Conservation (phyloP, 2,888 invertebrate species). For the Toxonevra muliebris region DNA sequence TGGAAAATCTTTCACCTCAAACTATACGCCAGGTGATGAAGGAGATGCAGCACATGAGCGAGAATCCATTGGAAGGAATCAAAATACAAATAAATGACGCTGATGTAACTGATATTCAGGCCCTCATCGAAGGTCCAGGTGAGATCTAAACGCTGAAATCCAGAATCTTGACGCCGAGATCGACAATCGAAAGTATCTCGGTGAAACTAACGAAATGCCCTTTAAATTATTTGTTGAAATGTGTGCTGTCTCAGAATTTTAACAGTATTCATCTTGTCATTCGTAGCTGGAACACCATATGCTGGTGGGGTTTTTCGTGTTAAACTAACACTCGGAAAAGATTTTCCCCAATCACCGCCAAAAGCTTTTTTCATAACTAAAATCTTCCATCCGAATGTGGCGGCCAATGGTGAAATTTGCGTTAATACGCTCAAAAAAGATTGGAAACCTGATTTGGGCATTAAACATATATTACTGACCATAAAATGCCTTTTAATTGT, state of each 20-base stretch:
- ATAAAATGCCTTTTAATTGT: slow-evolving; percentile 95
- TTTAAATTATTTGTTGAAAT: neutral
- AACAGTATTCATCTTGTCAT: neutral
- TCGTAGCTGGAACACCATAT: slow-evolving; percentile 88
- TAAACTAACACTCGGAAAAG: slow-evolving; percentile 88
- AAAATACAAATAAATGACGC: slow-evolving; percentile 89
- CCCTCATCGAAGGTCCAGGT: slow-evolving; percentile 90
- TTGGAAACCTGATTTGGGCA: slow-evolving; percentile 95
- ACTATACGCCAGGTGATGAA: slow-evolving; percentile 86
- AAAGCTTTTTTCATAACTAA: slow-evolving; percentile 93
- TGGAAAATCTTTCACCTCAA: slow-evolving; percentile 95
- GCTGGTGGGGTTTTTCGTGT: slow-evolving; percentile 88
- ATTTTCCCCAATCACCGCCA: slow-evolving; percentile 91
- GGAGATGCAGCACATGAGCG: slow-evolving; percentile 85
- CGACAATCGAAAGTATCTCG: neutral
- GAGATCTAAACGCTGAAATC: slow-evolving; percentile 42
- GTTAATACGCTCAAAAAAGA: slow-evolving; percentile 96
- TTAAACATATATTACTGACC: slow-evolving; percentile 92
- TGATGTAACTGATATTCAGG: slow-evolving; percentile 93
- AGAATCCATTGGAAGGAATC: slow-evolving; percentile 89
- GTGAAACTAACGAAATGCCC: slow-evolving; percentile 9
- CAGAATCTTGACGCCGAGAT: neutral
- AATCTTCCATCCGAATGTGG: slow-evolving; percentile 97
- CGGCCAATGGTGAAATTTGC: slow-evolving; percentile 93
- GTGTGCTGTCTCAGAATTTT: neutral